Conservation (phyloP, 2,888 invertebrate species). For the Acanthosepion pharaonis region DNA sequence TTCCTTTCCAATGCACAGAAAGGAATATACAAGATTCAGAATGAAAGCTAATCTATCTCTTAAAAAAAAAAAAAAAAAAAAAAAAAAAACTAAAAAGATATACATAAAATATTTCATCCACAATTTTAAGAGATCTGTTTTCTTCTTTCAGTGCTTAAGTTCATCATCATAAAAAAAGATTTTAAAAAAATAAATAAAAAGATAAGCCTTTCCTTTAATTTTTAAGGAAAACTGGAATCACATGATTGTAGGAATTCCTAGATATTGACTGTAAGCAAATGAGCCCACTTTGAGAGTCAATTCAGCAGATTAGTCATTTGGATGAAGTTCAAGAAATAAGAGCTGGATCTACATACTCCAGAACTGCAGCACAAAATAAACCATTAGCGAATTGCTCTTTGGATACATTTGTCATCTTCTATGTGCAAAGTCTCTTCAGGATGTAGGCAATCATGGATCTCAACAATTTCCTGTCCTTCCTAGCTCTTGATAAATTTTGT, state of each 20-base stretch:
- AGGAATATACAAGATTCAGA: neutral
- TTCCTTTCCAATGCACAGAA: neutral
- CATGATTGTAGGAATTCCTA: slow-evolving; percentile 3
- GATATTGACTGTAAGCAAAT: neutral
- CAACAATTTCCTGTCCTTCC: no score
- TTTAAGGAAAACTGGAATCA: neutral
- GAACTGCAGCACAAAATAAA: neutral
- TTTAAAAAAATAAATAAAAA: neutral
- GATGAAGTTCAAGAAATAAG: neutral
- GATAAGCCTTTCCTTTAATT: neutral
- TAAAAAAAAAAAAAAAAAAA: neutral
- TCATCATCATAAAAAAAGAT: neutral
- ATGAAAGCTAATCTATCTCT: neutral
- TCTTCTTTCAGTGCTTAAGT: neutral
- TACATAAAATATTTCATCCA: neutral
- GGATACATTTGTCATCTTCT: neutral
- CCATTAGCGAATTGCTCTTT: neutral
- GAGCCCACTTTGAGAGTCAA: neutral
- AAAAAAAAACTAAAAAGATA: neutral
- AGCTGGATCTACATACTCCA: neutral
- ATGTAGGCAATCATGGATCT: no score
- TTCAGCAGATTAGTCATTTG: neutral
- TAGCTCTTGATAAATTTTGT: no score
- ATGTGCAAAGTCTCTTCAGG: no score
- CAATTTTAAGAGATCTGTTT: neutral